Percentiles rank a stretch among this genome's conserved stretches.
phyloP scores from a whole-genome alignment of 2,888 invertebrate genomes.

The Isoperla grammatica region DNA sequence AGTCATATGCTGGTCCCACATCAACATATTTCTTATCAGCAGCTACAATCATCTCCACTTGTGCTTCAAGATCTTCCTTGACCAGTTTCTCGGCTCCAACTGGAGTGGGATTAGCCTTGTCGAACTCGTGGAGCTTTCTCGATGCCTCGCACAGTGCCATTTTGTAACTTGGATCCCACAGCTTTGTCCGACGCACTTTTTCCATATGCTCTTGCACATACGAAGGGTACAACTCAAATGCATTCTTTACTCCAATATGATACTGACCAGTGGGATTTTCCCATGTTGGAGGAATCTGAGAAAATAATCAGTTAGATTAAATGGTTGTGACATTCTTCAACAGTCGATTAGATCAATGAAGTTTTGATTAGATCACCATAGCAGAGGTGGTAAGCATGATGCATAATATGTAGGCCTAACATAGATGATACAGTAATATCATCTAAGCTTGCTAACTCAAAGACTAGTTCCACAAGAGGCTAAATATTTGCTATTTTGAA shows the following conservation, averaged over 20 bases:
- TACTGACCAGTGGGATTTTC: constrained; percentile 77
- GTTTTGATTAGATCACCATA: too few relatives aligned
- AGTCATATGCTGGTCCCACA: constrained; percentile 86
- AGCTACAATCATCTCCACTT: constrained; percentile 72
- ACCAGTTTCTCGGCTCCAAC: constrained; percentile 65
- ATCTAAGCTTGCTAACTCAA: too few relatives aligned
- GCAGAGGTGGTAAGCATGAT: too few relatives aligned
- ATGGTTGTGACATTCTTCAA: too few relatives aligned
- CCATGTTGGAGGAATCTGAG: constrained; percentile 75
- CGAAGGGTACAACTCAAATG: constrained; percentile 81
- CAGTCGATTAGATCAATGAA: too few relatives aligned
- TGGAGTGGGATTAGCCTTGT: constrained; percentile 53
- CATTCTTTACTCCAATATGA: constrained; percentile 81
- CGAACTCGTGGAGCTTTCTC: constrained; percentile 66
- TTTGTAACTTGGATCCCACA: constrained; percentile 83
- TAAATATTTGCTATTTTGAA: too few relatives aligned
- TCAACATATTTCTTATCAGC: constrained; percentile 86
- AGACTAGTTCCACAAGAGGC: too few relatives aligned
- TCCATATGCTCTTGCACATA: constrained; percentile 75
- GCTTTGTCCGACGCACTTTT: constrained; percentile 69
- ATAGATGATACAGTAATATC: not conserved
- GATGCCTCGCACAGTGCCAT: constrained; percentile 69
- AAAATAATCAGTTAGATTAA: not conserved
- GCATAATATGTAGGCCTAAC: too few relatives aligned
- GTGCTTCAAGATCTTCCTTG: constrained; percentile 85